A percentile compares a stretch with the other conserved stretches of the same genome.
Conservation (phyloP, 2,797 vertebrate species). For the Apodemus agrarius region DNA sequence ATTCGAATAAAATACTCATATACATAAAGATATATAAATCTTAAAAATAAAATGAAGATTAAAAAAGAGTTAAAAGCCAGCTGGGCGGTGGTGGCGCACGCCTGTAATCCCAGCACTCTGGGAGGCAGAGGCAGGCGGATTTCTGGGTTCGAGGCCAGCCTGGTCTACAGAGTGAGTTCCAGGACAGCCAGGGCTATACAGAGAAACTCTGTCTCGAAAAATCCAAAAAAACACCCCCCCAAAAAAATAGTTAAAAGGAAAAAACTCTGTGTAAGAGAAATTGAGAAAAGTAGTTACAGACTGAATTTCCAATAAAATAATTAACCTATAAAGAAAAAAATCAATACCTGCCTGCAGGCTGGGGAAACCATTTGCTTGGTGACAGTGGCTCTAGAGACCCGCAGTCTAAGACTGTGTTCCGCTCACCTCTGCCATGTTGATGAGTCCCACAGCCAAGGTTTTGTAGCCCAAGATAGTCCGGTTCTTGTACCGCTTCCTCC, state of each 20-base stretch:
- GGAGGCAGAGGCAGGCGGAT: no score
- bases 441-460: constrained; percentile 93
- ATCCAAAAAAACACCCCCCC: no score
- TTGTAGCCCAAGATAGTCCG: constrained; percentile 95
- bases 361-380: background rate
- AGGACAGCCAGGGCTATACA: no score
- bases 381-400: background rate
- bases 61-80: constrained; percentile 13
- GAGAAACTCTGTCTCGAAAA: no score
- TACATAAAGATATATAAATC: background rate
- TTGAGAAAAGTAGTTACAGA: constrained; percentile 18
- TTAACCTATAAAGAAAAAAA: background rate
- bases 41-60: background rate
- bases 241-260: no score
- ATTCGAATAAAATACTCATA: background rate
- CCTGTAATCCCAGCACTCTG: no score
- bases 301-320: constrained; percentile 38
- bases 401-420: background rate
- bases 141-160: no score
- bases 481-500: constrained; percentile 94
- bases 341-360: background rate
- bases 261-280: background rate
- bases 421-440: constrained; percentile 95
- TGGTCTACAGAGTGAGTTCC: no score
- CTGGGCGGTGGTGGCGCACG: no score